These are phyloP conservation scores for Ophioderma brevispina DNA, from an alignment of 35 echinoderm and acorn worm genomes.

Conservation along the genomic window DNA sequence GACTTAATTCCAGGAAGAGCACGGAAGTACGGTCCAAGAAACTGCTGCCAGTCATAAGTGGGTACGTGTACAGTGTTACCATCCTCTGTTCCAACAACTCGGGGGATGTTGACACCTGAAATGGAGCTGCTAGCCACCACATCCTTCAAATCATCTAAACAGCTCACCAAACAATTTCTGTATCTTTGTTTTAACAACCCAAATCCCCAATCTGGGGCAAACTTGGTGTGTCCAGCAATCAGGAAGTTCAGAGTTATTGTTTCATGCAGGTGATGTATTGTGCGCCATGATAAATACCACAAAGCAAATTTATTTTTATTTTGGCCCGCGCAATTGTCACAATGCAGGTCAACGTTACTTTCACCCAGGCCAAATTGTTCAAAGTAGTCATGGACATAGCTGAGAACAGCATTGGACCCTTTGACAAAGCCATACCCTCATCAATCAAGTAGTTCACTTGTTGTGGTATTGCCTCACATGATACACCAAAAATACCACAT, in stretches of 20 bases:
- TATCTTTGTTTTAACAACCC: constrained; percentile 46
- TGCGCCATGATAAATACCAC: constrained; percentile 64
- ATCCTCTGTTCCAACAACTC: constrained; percentile 58
- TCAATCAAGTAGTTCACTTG: constrained; percentile 64
- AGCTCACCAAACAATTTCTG: constrained; percentile 29
- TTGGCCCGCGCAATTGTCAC: constrained; percentile 73
- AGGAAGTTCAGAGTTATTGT: constrained; percentile 31
- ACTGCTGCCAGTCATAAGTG: constrained; percentile 55
- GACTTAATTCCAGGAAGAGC: constrained; percentile 43
- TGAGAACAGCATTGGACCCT: constrained; percentile 62
- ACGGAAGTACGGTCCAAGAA: constrained; percentile 32
- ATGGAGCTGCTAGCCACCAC: constrained; percentile 46
- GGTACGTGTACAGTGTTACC: constrained; percentile 40
- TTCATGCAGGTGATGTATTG: constrained; percentile 36
- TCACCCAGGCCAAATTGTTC: constrained; percentile 55
- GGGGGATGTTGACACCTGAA: constrained; percentile 33
- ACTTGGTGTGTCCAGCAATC: constrained; percentile 63
- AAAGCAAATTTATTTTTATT: constrained; percentile 68
- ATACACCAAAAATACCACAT: constrained; percentile 44
- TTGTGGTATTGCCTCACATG: constrained; percentile 44
- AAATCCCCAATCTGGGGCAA: constrained; percentile 65
- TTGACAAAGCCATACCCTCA: constrained; percentile 42
- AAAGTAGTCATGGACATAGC: constrained; percentile 67
- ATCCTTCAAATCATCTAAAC: constrained; percentile 42
- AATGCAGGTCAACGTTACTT: constrained; percentile 28